phyloP scores from a whole-genome alignment of 1,140 invertebrate genomes.

The Drosophila guanche region DNA sequence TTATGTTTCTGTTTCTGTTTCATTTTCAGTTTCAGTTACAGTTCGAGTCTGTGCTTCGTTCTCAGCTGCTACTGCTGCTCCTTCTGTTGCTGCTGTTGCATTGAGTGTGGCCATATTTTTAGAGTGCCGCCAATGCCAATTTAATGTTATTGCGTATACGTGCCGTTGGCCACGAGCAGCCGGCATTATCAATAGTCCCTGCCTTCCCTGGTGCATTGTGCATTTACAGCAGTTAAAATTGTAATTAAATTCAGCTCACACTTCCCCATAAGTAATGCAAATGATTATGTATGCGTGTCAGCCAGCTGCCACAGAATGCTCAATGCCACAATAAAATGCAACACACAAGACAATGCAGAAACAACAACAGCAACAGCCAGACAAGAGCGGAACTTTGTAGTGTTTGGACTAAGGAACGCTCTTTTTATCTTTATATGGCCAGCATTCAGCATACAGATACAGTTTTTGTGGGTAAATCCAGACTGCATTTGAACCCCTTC shows the following conservation, averaged over 20 bases:
- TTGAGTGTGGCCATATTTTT: slow-evolving; percentile 67
- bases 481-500: no score
- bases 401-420: no score
- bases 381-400: neutral
- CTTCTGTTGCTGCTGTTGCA: slow-evolving; percentile 31
- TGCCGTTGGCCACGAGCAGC: slow-evolving; percentile 36
- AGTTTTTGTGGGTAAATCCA: no score
- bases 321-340: slow-evolving; percentile 50
- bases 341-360: slow-evolving; percentile 21
- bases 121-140: slow-evolving; percentile 51
- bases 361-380: slow-evolving; percentile 27
- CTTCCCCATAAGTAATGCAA: slow-evolving; percentile 58
- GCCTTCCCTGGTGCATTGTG: slow-evolving; percentile 25
- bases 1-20: slow-evolving; percentile 44
- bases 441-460: no score
- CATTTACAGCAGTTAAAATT: slow-evolving; percentile 64
- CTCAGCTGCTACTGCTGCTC: neutral
- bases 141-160: slow-evolving; percentile 78
- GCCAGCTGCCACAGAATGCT: slow-evolving; percentile 15
- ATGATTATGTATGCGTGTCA: slow-evolving; percentile 61
- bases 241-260: slow-evolving; percentile 71
- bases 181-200: slow-evolving; percentile 48
- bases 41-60: slow-evolving; percentile 7
- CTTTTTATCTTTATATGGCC: no score
- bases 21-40: slow-evolving; percentile 36